Conservation (phyloP, 2,888 invertebrate species). For the Bimastos eiseni region DNA sequence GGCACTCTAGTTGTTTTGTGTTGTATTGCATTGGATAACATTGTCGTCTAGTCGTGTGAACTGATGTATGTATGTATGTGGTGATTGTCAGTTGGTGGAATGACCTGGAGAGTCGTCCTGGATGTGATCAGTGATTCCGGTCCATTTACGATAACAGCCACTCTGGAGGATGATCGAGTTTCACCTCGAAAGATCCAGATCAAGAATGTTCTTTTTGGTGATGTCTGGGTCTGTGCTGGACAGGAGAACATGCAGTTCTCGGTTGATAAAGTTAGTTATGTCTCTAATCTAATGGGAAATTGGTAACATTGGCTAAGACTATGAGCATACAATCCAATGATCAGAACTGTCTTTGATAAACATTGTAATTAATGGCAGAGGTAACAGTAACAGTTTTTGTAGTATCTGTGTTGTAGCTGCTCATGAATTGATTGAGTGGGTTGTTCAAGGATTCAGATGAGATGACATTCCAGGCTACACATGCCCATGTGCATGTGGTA, state of each 20-base stretch:
- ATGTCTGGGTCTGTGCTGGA: conserved; percentile 60
- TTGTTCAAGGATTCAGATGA: neutral
- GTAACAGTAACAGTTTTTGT: neutral
- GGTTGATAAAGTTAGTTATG: conserved; percentile 32
- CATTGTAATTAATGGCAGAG: too few species aligned
- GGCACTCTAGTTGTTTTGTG: neutral
- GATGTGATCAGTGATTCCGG: conserved; percentile 40
- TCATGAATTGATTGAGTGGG: neutral
- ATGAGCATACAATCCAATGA: neutral
- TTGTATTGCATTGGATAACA: neutral
- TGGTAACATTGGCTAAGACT: neutral
- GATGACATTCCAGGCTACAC: neutral
- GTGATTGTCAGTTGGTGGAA: conserved; percentile 29
- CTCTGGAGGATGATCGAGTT: conserved; percentile 32
- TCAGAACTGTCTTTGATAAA: neutral
- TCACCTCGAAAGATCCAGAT: conserved; percentile 39
- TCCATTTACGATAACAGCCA: conserved; percentile 46
- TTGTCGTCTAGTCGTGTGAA: neutral
- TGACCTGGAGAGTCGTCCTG: conserved; percentile 36
- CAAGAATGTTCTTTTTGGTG: conserved; percentile 56
- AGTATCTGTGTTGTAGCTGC: neutral
- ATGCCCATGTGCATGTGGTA: too few species aligned
- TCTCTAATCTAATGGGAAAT: neutral
- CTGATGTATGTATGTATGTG: too few species aligned
- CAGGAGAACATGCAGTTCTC: conserved; percentile 58